Evolutionary conservation across 1,140 invertebrate genomes (phyloP).

Genomic region (Scaptomyza hsui): DNA sequence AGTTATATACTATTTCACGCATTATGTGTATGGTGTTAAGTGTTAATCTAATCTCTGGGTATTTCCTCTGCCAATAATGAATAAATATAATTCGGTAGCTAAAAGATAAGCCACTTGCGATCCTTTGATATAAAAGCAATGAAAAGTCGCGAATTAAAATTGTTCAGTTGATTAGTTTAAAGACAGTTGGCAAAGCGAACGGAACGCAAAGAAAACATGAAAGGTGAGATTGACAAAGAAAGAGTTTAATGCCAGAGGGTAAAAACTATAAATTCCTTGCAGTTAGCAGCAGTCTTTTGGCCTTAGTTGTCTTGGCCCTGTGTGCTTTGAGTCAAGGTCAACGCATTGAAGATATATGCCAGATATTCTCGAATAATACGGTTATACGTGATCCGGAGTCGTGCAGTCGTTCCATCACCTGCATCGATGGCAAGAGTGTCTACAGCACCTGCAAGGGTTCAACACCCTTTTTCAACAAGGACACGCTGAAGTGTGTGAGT

Average conservation of each 20-base stretch:
- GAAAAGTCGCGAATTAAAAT: not conserved
- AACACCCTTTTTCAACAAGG: slow-evolving; percentile 67
- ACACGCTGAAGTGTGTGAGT: slow-evolving; percentile 51
- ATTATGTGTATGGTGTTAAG: not conserved
- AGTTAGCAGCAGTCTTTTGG: not conserved
- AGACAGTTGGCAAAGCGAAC: not conserved
- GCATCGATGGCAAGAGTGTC: slow-evolving; percentile 37
- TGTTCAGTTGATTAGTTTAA: slow-evolving; percentile 9
- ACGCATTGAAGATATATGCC: slow-evolving; percentile 58
- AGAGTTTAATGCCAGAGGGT: not conserved
- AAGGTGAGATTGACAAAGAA: not conserved
- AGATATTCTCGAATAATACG: slow-evolving; percentile 55
- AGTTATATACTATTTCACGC: not conserved
- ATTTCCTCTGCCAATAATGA: slow-evolving; percentile 22
- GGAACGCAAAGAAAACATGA: slow-evolving; percentile 23
- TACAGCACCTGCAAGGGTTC: slow-evolving; percentile 44
- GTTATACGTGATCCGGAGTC: slow-evolving; percentile 64
- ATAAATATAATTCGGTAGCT: slow-evolving; percentile 20
- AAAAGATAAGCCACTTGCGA: slow-evolving; percentile 6
- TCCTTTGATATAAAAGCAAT: slow-evolving; percentile 8
- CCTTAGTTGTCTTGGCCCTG: slow-evolving; percentile 15
- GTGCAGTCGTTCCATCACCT: slow-evolving; percentile 64
- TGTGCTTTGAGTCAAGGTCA: not conserved
- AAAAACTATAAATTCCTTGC: not conserved
- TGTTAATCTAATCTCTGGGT: slow-evolving; percentile 32